These are phyloP conservation scores for Oreochromis grahami DNA, from an alignment of 2,797 vertebrate species.

Conservation along the genomic window DNA sequence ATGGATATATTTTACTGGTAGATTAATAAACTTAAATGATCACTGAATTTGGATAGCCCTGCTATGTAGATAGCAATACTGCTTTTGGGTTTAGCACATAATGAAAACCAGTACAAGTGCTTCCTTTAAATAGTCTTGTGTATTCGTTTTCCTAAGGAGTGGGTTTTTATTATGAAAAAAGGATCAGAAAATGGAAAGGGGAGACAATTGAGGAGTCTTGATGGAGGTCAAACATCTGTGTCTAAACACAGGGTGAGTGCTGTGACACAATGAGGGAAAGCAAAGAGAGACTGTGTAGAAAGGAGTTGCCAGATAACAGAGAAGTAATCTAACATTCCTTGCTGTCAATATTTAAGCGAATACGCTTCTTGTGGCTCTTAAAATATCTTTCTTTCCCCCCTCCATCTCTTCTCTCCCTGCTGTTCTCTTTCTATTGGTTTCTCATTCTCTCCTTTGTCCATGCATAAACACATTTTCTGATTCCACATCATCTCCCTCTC, in stretches of 20 bases:
- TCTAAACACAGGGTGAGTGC: background rate
- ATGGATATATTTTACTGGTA: background rate
- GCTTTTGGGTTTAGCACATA: background rate
- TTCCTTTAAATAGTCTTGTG: background rate
- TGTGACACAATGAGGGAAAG: background rate
- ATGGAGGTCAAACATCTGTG: conserved; percentile 3
- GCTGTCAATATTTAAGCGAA: conserved; percentile 7
- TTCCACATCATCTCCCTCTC: conserved; percentile 10
- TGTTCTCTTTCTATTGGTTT: conserved; percentile 5
- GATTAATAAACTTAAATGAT: background rate
- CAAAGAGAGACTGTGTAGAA: background rate
- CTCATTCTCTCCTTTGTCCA: background rate
- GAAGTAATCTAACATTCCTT: background rate
- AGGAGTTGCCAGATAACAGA: background rate
- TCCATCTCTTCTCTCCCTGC: background rate
- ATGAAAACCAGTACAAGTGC: background rate
- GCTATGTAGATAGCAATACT: background rate
- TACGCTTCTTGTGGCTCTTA: background rate
- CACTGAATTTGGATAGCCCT: background rate
- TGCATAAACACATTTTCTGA: conserved; percentile 27
- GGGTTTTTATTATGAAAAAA: background rate
- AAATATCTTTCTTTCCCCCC: background rate
- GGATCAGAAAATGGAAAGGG: background rate
- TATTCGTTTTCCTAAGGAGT: background rate
- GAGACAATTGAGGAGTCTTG: background rate